Evolutionary conservation across 2,888 invertebrate genomes (phyloP).

Genomic region (Hypselothyrea guttata): DNA sequence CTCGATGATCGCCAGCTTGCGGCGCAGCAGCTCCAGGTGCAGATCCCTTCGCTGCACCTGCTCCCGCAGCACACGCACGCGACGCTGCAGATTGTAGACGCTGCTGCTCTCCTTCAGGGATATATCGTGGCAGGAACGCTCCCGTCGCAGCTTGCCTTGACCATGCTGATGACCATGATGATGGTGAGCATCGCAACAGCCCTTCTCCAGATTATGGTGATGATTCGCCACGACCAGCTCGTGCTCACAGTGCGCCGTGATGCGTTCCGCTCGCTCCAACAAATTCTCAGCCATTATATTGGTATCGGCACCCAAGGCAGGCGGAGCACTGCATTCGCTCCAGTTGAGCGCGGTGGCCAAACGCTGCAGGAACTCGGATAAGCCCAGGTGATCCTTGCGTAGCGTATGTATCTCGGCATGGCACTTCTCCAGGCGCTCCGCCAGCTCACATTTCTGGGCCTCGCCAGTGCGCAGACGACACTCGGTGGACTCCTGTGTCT

Average conservation of each 20-base stretch:
- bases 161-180: conserved; percentile 51
- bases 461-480: conserved; percentile 86
- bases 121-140: conserved; percentile 90
- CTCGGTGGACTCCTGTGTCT: conserved; percentile 85
- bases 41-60: conserved; percentile 95
- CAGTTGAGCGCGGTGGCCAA: conserved; percentile 89
- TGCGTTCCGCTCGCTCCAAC: conserved; percentile 91
- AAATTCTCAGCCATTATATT: conserved; percentile 87
- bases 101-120: conserved; percentile 87
- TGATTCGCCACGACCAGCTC: no score
- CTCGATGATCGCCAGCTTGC: conserved; percentile 93
- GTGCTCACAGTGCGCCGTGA: conserved; percentile 78
- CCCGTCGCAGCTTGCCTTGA: conserved; percentile 87
- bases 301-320: conserved; percentile 80
- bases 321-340: conserved; percentile 81
- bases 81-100: conserved; percentile 92
- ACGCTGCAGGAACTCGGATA: conserved; percentile 91
- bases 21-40: conserved; percentile 93
- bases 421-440: conserved; percentile 89
- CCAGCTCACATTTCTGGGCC: conserved; percentile 87
- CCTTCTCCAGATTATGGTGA: conserved; percentile 63
- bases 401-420: conserved; percentile 89
- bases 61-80: conserved; percentile 92
- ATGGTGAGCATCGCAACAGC: conserved; percentile 56
- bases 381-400: conserved; percentile 80